Percentiles rank a stretch among this genome's conserved stretches.
These are phyloP conservation scores for Suillia variegata DNA, from an alignment of 2,888 invertebrate species.

Conservation along the genomic window DNA sequence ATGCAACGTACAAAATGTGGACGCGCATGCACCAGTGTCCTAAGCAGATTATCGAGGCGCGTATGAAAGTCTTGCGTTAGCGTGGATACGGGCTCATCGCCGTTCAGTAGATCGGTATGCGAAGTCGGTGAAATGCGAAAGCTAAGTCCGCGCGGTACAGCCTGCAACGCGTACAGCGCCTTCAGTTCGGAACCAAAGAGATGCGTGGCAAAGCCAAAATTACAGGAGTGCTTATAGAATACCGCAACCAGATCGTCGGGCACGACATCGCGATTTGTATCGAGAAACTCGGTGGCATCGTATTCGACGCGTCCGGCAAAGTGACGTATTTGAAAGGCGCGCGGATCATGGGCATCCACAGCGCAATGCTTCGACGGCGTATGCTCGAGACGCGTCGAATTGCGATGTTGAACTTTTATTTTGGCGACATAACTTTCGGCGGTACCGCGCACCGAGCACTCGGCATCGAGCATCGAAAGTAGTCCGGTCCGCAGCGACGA, in stretches of 20 bases:
- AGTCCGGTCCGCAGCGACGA: slow-evolving; percentile 90
- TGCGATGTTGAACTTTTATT: slow-evolving; percentile 79
- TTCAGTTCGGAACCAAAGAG: slow-evolving; percentile 93
- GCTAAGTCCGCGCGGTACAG: slow-evolving; percentile 77
- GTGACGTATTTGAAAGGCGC: slow-evolving; percentile 89
- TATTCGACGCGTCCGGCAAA: slow-evolving; percentile 87
- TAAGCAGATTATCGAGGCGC: slow-evolving; percentile 86
- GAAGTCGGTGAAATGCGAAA: slow-evolving; percentile 91
- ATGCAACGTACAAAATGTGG: slow-evolving; percentile 95
- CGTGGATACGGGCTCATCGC: slow-evolving; percentile 85
- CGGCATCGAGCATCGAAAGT: slow-evolving; percentile 89
- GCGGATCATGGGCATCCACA: slow-evolving; percentile 76
- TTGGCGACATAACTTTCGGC: slow-evolving; percentile 82
- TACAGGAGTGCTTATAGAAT: slow-evolving; percentile 90
- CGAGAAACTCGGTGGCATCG: slow-evolving; percentile 86
- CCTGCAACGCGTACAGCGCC: slow-evolving; percentile 75
- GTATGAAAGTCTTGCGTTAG: slow-evolving; percentile 95
- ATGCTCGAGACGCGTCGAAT: slow-evolving; percentile 76
- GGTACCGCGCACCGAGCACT: slow-evolving; percentile 82
- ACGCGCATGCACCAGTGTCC: slow-evolving; percentile 89
- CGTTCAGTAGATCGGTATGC: slow-evolving; percentile 80
- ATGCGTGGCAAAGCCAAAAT: slow-evolving; percentile 96
- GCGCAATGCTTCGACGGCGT: slow-evolving; percentile 71
- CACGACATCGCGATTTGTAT: slow-evolving; percentile 89
- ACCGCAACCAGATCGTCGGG: slow-evolving; percentile 91